phyloP scores from a whole-genome alignment of 2,113 vertebrate genomes.

The Xiphophorus couchianus region DNA sequence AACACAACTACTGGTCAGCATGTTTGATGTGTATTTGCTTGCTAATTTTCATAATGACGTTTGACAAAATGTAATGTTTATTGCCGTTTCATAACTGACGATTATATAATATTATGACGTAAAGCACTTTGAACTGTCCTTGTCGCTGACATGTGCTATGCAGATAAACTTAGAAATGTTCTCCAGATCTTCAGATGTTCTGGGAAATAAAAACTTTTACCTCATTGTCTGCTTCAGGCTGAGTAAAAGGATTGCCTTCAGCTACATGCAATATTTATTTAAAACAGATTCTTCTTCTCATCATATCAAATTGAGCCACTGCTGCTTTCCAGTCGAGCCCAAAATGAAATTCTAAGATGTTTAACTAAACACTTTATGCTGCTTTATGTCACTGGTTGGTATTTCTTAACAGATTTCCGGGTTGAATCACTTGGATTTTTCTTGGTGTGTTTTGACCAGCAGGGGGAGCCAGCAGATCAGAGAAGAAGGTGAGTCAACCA shows the following conservation, averaged over 20 bases:
- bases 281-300: constrained; percentile 5
- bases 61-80: too few species aligned
- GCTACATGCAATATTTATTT: constrained; percentile 9
- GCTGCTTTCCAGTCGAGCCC: not conserved
- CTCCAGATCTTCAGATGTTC: not conserved
- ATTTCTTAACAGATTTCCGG: not conserved
- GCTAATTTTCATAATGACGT: too few species aligned
- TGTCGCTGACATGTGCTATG: too few species aligned
- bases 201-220: not conserved
- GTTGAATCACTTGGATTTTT: not conserved
- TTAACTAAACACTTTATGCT: not conserved
- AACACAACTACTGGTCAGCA: too few species aligned
- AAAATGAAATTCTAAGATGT: not conserved
- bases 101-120: too few species aligned
- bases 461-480: constrained; percentile 40
- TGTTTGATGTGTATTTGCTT: too few species aligned
- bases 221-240: constrained; percentile 13
- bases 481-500: constrained; percentile 51
- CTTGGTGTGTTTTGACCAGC: constrained; percentile 38
- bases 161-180: too few species aligned
- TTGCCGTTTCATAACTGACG: too few species aligned
- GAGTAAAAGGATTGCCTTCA: constrained; percentile 27
- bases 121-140: too few species aligned
- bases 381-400: not conserved
- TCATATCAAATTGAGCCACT: not conserved